Evolutionary conservation across 2,888 invertebrate species (phyloP).

Genomic region (Drosophila rubida): DNA sequence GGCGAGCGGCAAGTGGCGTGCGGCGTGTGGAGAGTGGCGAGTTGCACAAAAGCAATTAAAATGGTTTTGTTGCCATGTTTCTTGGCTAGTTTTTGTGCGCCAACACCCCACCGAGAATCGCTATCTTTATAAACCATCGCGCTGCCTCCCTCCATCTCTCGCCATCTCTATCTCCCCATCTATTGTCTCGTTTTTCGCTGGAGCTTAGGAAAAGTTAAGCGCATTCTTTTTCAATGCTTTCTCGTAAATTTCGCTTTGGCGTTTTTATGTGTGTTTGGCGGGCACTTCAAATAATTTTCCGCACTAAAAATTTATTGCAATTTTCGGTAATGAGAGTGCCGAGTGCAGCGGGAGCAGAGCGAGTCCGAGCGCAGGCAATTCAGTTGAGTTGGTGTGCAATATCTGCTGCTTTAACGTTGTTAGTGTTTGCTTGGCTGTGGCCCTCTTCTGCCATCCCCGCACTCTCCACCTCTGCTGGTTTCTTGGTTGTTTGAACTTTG

Average conservation of each 20-base stretch:
- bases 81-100: conserved; percentile 26
- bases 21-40: conserved; percentile 2
- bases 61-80: conserved; percentile 49
- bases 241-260: conserved; percentile 76
- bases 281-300: conserved; percentile 78
- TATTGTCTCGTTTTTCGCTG: conserved; percentile 8
- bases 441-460: conserved; percentile 45
- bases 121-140: conserved; percentile 36
- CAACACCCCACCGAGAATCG: conserved; percentile 36
- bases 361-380: not conserved
- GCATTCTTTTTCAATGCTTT: conserved; percentile 54
- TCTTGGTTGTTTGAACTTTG: conserved; percentile 70
- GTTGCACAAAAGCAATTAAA: conserved; percentile 73
- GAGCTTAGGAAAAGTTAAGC: conserved; percentile 56
- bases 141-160: not conserved
- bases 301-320: conserved; percentile 77
- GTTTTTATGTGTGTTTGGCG: conserved; percentile 78
- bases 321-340: conserved; percentile 77
- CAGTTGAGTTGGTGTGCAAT: conserved; percentile 11
- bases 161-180: not conserved
- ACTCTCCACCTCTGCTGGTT: conserved; percentile 33
- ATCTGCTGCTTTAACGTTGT: conserved; percentile 62
- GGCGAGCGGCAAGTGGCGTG: not conserved
- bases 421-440: conserved; percentile 69
- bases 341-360: conserved; percentile 31